Evolutionary conservation across 30 jellyfish, hydroid and myxozoan species (phyloP), one percentile per base, ranked within the genome.

Genomic region (Turritopsis rubra): DNA sequence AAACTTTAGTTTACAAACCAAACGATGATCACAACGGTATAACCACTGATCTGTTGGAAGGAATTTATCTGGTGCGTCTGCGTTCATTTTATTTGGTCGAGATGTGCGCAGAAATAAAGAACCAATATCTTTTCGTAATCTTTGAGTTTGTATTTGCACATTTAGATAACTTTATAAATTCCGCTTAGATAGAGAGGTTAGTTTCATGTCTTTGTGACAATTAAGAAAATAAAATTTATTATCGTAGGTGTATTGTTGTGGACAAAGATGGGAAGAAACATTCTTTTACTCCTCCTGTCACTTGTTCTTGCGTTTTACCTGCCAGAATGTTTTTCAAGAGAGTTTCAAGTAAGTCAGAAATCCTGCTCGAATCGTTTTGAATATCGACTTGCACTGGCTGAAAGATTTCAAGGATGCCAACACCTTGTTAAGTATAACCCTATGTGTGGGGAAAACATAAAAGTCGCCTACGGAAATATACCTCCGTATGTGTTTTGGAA

Each of bases 401-500:
- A 74, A 74, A 16, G 54, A 0, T 26, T 74, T 1, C 16, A 29
- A 1, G 65, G 65, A 1, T 74, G 82, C 24, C 54, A 74, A 26
- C 65, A 74, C 24, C 54, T 27, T 30, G 65, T 74, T 52, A 26
- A 29, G 23, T 24, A 41, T 72, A 25, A 73, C 28, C 80, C 80
- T 7, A n/a, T 84, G 23, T 84, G 90, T 53, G 81, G 81, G 19
- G 73, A 25, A 68, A 71, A 84, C 75, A 25, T 73, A 16, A 31
- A 21, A 19, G 90, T 84, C 20, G 68, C 90, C 9, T 84, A 84
- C 71, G 27, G 81, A 19, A 52, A 52, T 22, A 13, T 16, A 20
- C 83, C 29, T 20, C 90, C 90, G 0, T 84, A 84, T 84, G 90
- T 84, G 54, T 82, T 68, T 17, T n/a, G 28, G 53, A n/a, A 24